phyloP scores from a whole-genome alignment of 1,140 invertebrate genomes.

The Hypothenemus hampei region DNA sequence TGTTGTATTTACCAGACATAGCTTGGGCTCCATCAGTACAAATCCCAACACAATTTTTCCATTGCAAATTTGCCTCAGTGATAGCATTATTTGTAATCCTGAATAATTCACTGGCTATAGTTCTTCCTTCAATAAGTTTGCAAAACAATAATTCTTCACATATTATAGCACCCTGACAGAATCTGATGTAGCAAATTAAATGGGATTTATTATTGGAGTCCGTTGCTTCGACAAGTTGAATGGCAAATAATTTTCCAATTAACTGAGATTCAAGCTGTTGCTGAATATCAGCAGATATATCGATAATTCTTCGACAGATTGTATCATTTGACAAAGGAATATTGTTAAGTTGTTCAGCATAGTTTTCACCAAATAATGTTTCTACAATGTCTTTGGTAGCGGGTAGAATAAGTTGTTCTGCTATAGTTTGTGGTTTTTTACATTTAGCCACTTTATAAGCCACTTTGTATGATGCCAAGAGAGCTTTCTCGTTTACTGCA shows the following conservation, averaged over 20 bases:
- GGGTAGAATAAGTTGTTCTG: conserved; percentile 1
- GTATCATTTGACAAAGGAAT: conserved; percentile 24
- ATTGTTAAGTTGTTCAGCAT: conserved; percentile 24
- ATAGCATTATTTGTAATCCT: conserved; percentile 5
- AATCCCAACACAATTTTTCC: background rate
- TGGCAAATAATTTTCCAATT: too few species aligned
- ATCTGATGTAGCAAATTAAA: conserved; percentile 25
- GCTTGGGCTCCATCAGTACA: background rate
- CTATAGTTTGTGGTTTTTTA: too few species aligned
- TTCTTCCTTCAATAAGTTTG: background rate
- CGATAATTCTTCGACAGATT: conserved; percentile 21
- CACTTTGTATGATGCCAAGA: background rate
- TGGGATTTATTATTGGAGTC: conserved; percentile 3
- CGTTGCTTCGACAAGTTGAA: conserved; percentile 9
- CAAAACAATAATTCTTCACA: conserved; percentile 24
- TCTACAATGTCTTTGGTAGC: too few species aligned
- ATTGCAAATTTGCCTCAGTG: background rate
- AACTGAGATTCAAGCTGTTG: conserved; percentile 2
- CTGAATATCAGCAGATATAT: conserved; percentile 12
- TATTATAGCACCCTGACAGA: conserved; percentile 20
- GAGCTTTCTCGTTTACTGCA: background rate
- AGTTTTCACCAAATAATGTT: conserved; percentile 20
- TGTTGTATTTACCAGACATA: background rate
- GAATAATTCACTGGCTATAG: conserved; percentile 22
- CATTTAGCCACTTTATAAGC: background rate